A percentile compares a stretch with the other conserved stretches of the same genome.
Conservation (phyloP, 2,888 invertebrate genomes). For the Artemia sinica region DNA sequence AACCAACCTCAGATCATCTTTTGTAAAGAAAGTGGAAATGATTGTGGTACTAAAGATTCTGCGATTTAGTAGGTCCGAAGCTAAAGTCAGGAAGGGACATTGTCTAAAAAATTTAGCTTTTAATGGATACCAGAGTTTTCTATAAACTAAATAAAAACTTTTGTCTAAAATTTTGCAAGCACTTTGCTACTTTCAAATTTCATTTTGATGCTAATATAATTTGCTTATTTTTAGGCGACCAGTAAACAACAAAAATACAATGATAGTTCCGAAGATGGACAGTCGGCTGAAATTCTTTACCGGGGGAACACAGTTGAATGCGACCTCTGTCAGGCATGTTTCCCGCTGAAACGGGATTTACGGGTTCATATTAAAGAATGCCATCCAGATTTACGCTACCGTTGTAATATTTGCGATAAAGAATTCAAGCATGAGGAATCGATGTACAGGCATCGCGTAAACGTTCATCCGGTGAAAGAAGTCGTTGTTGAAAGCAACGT, state of each 20-base stretch:
- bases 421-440: constrained; percentile 7
- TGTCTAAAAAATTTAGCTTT: too few species aligned
- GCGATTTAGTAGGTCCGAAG: too few species aligned
- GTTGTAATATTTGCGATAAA: constrained; percentile 1
- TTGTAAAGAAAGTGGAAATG: too few species aligned
- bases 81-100: too few species aligned
- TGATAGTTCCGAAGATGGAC: neutral
- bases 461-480: neutral
- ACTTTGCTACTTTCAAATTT: too few species aligned
- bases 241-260: neutral
- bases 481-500: constrained; percentile 7
- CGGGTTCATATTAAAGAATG: neutral
- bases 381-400: neutral
- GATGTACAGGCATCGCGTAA: constrained; percentile 4
- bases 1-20: too few species aligned
- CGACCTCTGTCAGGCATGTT: neutral
- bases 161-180: too few species aligned
- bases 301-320: neutral
- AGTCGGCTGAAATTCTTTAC: neutral
- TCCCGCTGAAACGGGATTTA: neutral
- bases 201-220: too few species aligned
- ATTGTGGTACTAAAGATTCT: too few species aligned
- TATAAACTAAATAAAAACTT: too few species aligned
- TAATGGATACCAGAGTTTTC: too few species aligned
- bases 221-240: too few species aligned